Evolutionary conservation across 2,113 vertebrate genomes (phyloP).

Genomic region (Microtus montanus): DNA sequence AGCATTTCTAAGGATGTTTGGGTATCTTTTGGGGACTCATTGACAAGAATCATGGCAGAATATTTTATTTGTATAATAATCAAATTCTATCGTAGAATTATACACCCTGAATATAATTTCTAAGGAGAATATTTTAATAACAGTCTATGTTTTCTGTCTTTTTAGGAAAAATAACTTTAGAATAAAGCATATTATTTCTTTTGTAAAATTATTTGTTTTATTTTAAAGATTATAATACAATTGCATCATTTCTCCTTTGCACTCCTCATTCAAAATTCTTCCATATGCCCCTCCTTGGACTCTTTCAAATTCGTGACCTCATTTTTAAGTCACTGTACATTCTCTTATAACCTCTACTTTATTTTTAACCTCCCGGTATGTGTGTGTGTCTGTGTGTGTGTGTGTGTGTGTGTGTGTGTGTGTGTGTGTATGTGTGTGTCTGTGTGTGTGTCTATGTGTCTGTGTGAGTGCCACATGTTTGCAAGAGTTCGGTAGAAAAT

Average conservation of each 20-base stretch:
- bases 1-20: constrained; percentile 10
- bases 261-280: background rate
- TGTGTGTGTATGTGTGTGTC: no score
- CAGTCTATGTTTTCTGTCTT: background rate
- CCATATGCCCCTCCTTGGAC: no score
- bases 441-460: background rate
- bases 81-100: background rate
- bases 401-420: background rate
- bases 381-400: background rate
- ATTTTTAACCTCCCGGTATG: background rate
- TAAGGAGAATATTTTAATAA: background rate
- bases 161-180: background rate
- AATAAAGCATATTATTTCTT: background rate
- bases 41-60: background rate
- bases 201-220: background rate
- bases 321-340: background rate
- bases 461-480: background rate
- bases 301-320: background rate
- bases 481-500: no score
- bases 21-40: background rate
- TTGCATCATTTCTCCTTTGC: background rate
- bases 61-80: background rate
- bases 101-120: background rate
- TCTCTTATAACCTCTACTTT: background rate
- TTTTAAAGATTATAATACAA: background rate